Conservation (phyloP, 2,888 invertebrate genomes). For the Eutolmus rufibarbis region DNA sequence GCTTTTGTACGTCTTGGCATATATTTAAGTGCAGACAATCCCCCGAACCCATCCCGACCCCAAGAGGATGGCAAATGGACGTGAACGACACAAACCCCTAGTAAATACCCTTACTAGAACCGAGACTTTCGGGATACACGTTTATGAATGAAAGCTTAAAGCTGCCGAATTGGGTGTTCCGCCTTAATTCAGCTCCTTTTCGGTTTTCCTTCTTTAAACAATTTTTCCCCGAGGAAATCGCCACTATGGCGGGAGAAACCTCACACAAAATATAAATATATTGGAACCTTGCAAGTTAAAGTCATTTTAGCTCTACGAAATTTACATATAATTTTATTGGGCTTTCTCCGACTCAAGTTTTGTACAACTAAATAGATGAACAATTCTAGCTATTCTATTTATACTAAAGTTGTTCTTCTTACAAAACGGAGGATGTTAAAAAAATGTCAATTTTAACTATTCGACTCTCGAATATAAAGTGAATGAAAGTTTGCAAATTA, state of each 20-base stretch:
- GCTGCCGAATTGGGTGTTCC: background rate
- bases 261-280: background rate
- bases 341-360: background rate
- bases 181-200: background rate
- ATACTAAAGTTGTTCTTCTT: background rate
- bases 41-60: background rate
- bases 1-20: background rate
- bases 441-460: no score
- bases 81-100: background rate
- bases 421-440: background rate
- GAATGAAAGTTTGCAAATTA: no score
- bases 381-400: background rate
- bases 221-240: background rate
- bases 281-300: background rate
- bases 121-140: conserved; percentile 1
- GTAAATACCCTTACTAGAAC: background rate
- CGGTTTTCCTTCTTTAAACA: background rate
- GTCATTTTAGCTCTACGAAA: background rate
- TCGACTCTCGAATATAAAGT: no score
- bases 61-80: background rate
- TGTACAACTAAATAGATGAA: background rate
- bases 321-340: background rate
- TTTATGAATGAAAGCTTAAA: conserved; percentile 43
- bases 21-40: background rate
- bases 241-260: background rate